Base-by-base conservation (phyloP, 2,888 invertebrate species). In the Platerodrilus igneus region DNA sequence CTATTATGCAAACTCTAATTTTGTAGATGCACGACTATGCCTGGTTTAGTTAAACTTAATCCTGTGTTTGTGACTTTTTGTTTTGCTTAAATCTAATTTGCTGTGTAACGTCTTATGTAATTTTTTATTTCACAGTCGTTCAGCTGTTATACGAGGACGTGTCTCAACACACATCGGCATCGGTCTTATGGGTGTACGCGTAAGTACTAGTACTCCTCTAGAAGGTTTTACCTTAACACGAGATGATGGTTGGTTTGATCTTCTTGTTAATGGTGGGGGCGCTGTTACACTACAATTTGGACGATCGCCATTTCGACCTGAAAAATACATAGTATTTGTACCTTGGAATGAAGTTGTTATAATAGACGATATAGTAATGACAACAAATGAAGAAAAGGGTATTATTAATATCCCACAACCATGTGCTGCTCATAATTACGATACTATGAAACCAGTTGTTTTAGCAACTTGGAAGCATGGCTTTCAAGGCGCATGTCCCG, bases 301-400 rank as follows among this genome's bases (percentile, higher is more conserved):
- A 40, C 76, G 92, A 42, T 84, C 89, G 23, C 92, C 92, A 1
- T 93, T 93, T 70, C 82, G 88, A 48, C 83, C 91, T 1, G 87
- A 89, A 54, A 85, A 83, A 26, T 81, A 88, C 60, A 91, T 92
- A 42, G 85, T 91, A 11, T 89, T 85, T 64, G 91, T 95, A 15
- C 95, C 96, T 6, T 95, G 96, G 92, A 97, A 99, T 71, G 91
- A 92, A 79, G 93, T 99, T 51, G 89, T 97, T 33, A 92, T 92
- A 52, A 91, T 92, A 53, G 92, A 93, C 58, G 88, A 93, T 60
- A 81, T 85, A 26, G 81, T 92, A 20, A 75, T 85, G 47, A 87
- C 89, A 82, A 81, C 84, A 33, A 80, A 82, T 1, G 91, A 92
- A 48, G 90, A 90, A 54, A 86, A 87, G 62, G 67, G 76, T 3